Conservation (phyloP, 1,140 invertebrate species). For the Zaprionus ornatus region DNA sequence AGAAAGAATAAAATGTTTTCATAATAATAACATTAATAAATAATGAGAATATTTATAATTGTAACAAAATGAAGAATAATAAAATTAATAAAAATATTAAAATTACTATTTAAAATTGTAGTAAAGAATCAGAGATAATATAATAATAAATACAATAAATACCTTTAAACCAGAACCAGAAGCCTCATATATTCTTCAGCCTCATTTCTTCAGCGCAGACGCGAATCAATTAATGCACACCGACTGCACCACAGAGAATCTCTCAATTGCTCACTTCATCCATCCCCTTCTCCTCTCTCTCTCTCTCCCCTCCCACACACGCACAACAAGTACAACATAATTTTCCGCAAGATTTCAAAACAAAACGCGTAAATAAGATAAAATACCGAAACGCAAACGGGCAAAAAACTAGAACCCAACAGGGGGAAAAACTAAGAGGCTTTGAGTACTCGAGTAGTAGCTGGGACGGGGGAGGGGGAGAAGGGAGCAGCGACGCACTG, state of each 20-base stretch:
- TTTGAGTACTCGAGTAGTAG: background rate
- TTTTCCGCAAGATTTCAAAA: slow-evolving; percentile 69
- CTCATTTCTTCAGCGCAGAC: background rate
- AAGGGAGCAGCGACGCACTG: background rate
- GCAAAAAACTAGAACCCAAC: slow-evolving; percentile 26
- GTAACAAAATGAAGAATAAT: too few species aligned
- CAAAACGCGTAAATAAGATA: slow-evolving; percentile 55
- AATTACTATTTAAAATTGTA: background rate
- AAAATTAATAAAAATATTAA: background rate
- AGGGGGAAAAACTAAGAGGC: slow-evolving; percentile 4
- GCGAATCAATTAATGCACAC: slow-evolving; percentile 26
- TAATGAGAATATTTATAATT: too few species aligned
- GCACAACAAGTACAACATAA: slow-evolving; percentile 60
- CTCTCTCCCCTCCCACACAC: background rate
- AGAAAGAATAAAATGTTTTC: too few species aligned
- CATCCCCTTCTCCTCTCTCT: background rate
- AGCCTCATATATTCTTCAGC: slow-evolving; percentile 17
- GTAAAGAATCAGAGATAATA: background rate
- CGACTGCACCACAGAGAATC: background rate
- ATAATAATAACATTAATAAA: too few species aligned
- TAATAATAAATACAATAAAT: background rate
- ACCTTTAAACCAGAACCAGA: background rate
- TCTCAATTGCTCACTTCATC: slow-evolving; percentile 29
- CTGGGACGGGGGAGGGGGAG: background rate
- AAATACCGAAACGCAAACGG: slow-evolving; percentile 34